Base-by-base conservation (phyloP, 2,113 vertebrate genomes). In the Donacobius atricapilla region DNA sequence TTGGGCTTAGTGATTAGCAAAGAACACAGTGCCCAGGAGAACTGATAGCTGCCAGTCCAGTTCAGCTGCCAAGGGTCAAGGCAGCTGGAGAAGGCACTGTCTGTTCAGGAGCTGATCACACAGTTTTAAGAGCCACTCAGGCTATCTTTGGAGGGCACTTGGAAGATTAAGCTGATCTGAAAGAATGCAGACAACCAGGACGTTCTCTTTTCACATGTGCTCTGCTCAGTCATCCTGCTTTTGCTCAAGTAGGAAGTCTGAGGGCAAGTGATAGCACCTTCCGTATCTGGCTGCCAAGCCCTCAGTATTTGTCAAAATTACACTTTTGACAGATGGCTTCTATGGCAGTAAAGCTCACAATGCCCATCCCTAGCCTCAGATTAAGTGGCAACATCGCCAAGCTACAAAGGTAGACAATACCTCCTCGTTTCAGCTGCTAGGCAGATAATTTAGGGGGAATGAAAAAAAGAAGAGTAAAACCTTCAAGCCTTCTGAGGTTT, bases 31-130 rank as follows among this genome's bases (percentile, higher is more conserved):
- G 3, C 58, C 42, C 58, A 23, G 16, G 40, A 69, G 77, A 94
- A 21, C 30, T 12, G 56, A 28, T 7, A 89, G 35, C 50, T 87
- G 33, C 56, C 0, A 0, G 2, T 45, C 33, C 44, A 17, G 69
- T 69, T 72, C 35, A 60, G 58, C 53, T 88, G n/a, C 28, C 50
- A 44, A 69, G 54, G 39, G 33, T 47, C 56, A 64, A 40, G 53
- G n/a, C 83, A 73, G 42, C 31, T 53, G 47, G 44, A 79, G 78
- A 75, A 91, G 69, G 40, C 42, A 8, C 28, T 9, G 4, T 48
- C 3, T 6, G 30, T 48, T 71, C 58, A 69, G 20, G 53, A 69
- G 30, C 13, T 11, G 0, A 27, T 37, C 57, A n/a, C 31, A 51
- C 11, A 15, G 4, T 23, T 45, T 60, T 23, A 25, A 65, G 76